Conservation (phyloP, 2,797 vertebrate genomes). For the Carapus acus region DNA sequence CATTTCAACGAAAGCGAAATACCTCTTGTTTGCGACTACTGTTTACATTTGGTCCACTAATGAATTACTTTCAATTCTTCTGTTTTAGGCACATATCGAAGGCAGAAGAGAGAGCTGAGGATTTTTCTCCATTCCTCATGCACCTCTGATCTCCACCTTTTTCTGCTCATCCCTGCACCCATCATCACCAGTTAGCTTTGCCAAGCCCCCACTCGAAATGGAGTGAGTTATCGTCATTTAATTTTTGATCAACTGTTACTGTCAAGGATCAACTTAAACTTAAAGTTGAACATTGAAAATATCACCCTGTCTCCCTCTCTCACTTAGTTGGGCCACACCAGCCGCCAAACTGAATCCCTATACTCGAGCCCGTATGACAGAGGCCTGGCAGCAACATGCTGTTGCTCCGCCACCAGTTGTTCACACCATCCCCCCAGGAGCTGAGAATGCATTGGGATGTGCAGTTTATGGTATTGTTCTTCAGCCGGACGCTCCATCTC, state of each 20-base stretch:
- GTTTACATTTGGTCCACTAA: too few species aligned
- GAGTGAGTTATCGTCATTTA: constrained; percentile 59
- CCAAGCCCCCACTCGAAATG: constrained; percentile 47
- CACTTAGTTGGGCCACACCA: constrained; percentile 62
- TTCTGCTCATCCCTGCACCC: constrained; percentile 1
- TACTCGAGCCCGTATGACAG: constrained; percentile 71
- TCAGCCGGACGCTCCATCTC: constrained; percentile 78
- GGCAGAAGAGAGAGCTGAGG: constrained; percentile 7
- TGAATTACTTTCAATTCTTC: too few species aligned
- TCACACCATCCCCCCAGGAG: constrained; percentile 81
- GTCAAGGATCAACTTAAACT: too few species aligned
- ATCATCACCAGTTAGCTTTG: constrained; percentile 1
- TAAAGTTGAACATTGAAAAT: constrained; percentile 29
- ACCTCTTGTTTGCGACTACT: too few species aligned
- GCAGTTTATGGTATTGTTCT: constrained; percentile 94
- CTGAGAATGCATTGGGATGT: constrained; percentile 86
- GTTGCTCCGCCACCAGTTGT: constrained; percentile 84
- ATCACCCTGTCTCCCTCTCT: constrained; percentile 30
- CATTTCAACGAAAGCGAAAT: too few species aligned
- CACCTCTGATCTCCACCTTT: constrained; percentile 3
- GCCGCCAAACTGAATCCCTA: constrained; percentile 76
- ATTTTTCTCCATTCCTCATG: constrained; percentile 3
- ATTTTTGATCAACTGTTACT: constrained; percentile 20
- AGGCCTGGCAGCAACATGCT: constrained; percentile 86
- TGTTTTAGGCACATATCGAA: constrained; percentile 36